A percentile compares a stretch with the other conserved stretches of the same genome.
phyloP scores from a whole-genome alignment of 2,888 invertebrate genomes.

The Andrena minutula region DNA sequence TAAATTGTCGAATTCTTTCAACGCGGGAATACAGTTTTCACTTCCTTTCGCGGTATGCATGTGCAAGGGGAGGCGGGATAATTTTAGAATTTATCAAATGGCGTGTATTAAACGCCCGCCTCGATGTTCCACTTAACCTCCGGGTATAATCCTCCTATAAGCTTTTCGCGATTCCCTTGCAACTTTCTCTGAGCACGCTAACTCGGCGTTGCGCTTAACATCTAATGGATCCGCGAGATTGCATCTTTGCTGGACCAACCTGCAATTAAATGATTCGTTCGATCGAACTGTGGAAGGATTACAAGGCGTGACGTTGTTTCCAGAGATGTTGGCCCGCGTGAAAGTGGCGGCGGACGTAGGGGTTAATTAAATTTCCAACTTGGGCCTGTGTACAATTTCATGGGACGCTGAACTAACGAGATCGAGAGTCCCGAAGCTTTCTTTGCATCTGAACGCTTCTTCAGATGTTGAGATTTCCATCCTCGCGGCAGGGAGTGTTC shows the following conservation, averaged over 20 bases:
- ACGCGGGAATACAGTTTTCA: constrained; percentile 13
- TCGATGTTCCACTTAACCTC: constrained; percentile 37
- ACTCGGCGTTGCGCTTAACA: constrained; percentile 12
- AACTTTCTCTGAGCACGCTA: constrained; percentile 51
- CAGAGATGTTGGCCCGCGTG: not conserved
- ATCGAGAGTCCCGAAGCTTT: not conserved
- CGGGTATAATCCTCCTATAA: constrained; percentile 47
- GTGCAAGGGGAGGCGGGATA: constrained; percentile 4
- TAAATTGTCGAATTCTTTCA: not conserved
- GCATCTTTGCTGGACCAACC: not conserved
- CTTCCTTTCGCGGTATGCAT: constrained; percentile 2
- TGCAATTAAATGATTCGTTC: constrained; percentile 30
- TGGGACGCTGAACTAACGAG: not conserved
- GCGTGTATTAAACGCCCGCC: constrained; percentile 18
- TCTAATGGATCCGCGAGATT: constrained; percentile 16
- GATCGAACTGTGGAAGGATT: not conserved
- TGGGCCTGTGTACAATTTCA: constrained; percentile 9
- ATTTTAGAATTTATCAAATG: constrained; percentile 43
- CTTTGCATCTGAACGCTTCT: not conserved
- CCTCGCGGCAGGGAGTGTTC: not conserved
- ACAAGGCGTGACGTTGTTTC: not conserved
- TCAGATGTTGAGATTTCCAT: not conserved
- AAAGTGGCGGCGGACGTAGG: constrained; percentile 1
- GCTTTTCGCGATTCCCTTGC: constrained; percentile 48
- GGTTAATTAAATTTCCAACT: constrained; percentile 14